Evolutionary conservation across 2,797 vertebrate species (phyloP).

Genomic region (Cheirogaleus major): DNA sequence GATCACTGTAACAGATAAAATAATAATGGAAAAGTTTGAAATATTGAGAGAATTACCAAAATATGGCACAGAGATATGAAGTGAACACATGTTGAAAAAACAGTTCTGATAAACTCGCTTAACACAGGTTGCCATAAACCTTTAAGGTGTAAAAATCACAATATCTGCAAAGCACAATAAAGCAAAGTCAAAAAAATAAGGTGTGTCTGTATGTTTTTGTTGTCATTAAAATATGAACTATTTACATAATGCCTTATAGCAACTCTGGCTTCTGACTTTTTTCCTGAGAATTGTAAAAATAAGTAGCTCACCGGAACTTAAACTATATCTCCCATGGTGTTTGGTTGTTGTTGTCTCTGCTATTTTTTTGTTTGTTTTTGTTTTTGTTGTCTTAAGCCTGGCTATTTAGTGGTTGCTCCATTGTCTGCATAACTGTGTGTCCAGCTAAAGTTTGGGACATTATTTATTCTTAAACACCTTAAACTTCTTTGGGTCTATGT

Average conservation of each 20-base stretch:
- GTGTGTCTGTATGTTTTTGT: background rate
- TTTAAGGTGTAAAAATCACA: background rate
- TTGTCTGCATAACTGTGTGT: background rate
- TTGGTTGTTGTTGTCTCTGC: background rate
- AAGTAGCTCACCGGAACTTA: background rate
- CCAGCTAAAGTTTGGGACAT: background rate
- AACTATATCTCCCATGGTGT: background rate
- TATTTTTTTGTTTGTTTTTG: background rate
- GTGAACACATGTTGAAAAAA: background rate
- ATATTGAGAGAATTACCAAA: background rate
- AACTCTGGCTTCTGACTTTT: background rate
- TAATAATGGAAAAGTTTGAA: background rate
- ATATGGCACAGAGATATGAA: background rate
- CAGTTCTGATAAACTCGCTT: background rate
- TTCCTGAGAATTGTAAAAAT: background rate
- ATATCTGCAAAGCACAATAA: background rate
- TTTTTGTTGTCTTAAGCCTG: background rate
- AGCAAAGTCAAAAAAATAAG: background rate
- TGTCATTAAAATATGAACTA: background rate
- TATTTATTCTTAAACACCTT: background rate
- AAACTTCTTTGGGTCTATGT: background rate
- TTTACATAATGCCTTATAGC: background rate
- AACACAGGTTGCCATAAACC: background rate
- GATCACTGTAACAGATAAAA: background rate
- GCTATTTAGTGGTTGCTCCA: background rate